Percentiles rank a stretch among this genome's conserved stretches.
Evolutionary conservation across 2,797 vertebrate species (phyloP).

Genomic region (Clamator glandarius): DNA sequence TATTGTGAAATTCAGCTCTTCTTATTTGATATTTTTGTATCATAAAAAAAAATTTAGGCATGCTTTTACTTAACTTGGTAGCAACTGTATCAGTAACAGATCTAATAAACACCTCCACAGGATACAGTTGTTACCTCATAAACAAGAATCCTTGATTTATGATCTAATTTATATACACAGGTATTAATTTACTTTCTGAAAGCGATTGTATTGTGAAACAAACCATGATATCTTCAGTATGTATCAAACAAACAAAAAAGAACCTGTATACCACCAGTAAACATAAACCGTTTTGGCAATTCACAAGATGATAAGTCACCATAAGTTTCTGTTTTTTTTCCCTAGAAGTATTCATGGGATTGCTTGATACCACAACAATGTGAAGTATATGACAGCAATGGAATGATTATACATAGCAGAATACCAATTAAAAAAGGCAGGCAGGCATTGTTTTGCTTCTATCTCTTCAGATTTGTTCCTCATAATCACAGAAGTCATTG

Average conservation of each 20-base stretch:
- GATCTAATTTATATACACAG: slow-evolving; percentile 54
- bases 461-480: not conserved
- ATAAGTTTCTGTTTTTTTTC: not conserved
- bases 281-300: slow-evolving; percentile 14
- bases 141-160: slow-evolving; percentile 55
- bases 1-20: not conserved
- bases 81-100: slow-evolving; percentile 23
- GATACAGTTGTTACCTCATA: slow-evolving; percentile 66
- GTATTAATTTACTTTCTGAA: slow-evolving; percentile 46
- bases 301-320: not conserved
- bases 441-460: not conserved
- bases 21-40: not conserved
- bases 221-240: not conserved
- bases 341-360: not conserved
- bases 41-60: not conserved
- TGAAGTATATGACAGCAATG: not conserved
- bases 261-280: not conserved
- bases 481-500: not conserved
- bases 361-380: not conserved
- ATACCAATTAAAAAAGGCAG: not conserved
- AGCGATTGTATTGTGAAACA: slow-evolving; percentile 30
- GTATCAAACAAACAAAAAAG: not conserved
- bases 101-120: slow-evolving; percentile 68
- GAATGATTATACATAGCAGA: not conserved
- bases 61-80: slow-evolving; percentile 44